A percentile compares a stretch with the other conserved stretches of the same genome.
Conservation (phyloP, 1,140 invertebrate species). For the Pectinophora gossypiella region DNA sequence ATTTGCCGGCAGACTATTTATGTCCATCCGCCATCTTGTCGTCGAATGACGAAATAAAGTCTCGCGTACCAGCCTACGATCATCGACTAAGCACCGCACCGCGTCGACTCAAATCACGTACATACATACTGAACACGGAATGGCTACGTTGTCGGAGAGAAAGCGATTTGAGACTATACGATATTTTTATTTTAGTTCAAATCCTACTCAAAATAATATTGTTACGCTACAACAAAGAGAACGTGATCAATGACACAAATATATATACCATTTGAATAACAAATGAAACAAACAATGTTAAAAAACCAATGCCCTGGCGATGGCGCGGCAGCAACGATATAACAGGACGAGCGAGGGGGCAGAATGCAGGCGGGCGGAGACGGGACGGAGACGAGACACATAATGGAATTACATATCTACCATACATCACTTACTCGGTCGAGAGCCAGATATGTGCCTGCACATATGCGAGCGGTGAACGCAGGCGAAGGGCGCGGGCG, state of each 20-base stretch:
- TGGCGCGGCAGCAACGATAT: constrained; percentile 56
- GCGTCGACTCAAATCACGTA: background rate
- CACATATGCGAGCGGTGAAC: constrained; percentile 27
- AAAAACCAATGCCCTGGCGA: constrained; percentile 56
- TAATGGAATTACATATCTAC: constrained; percentile 71
- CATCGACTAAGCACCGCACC: constrained; percentile 2
- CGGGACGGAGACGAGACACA: constrained; percentile 65
- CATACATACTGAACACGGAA: background rate
- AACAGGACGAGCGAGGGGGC: constrained; percentile 48
- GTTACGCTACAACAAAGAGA: constrained; percentile 32
- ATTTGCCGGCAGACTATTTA: constrained; percentile 59
- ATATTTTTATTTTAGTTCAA: too few relatives aligned
- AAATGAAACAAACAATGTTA: constrained; percentile 56
- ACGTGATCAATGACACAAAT: constrained; percentile 41
- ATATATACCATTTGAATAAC: constrained; percentile 51
- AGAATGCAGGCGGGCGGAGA: constrained; percentile 32
- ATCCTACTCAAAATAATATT: too few relatives aligned
- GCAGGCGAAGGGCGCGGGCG: constrained; percentile 29
- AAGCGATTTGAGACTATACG: background rate
- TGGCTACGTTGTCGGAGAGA: background rate
- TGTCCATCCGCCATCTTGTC: constrained; percentile 65
- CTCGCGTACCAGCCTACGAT: constrained; percentile 10
- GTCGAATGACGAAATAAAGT: constrained; percentile 53
- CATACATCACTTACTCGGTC: constrained; percentile 57
- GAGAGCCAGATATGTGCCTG: constrained; percentile 46